These are phyloP conservation scores for Thamnaconus septentrionalis DNA, from an alignment of 2,113 vertebrate species.

Conservation along the genomic window DNA sequence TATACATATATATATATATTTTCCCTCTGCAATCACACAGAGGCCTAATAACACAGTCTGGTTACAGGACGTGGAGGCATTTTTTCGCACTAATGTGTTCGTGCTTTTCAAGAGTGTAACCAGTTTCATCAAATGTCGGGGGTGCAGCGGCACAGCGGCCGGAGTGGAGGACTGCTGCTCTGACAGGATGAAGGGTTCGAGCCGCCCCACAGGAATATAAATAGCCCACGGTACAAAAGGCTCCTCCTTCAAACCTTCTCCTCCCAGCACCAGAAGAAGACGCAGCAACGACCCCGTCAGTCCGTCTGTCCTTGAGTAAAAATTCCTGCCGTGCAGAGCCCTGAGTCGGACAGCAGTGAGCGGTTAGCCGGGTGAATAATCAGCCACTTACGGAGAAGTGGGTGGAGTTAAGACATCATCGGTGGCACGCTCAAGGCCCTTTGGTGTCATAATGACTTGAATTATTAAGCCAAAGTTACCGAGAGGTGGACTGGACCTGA, in stretches of 20 bases:
- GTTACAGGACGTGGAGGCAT: constrained; percentile 26
- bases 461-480: neutral
- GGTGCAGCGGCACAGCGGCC: constrained; percentile 49
- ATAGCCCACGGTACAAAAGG: constrained; percentile 56
- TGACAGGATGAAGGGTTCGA: constrained; percentile 50
- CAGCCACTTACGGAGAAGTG: constrained; percentile 23
- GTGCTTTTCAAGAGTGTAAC: constrained; percentile 66
- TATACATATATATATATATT: no score
- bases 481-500: neutral
- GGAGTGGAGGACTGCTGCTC: constrained; percentile 27
- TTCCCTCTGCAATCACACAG: neutral
- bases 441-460: neutral
- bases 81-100: constrained; percentile 35
- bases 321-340: constrained; percentile 27
- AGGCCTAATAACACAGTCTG: constrained; percentile 16
- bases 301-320: constrained; percentile 37
- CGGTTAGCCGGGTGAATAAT: constrained; percentile 34
- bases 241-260: constrained; percentile 35
- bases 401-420: constrained; percentile 38
- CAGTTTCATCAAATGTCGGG: constrained; percentile 61
- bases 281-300: neutral
- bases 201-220: constrained; percentile 60
- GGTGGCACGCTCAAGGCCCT: neutral
- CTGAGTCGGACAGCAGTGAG: constrained; percentile 27
- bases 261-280: constrained; percentile 24